Base-by-base conservation (phyloP, 2,113 vertebrate genomes). In the Apistogramma diplotaenia region DNA sequence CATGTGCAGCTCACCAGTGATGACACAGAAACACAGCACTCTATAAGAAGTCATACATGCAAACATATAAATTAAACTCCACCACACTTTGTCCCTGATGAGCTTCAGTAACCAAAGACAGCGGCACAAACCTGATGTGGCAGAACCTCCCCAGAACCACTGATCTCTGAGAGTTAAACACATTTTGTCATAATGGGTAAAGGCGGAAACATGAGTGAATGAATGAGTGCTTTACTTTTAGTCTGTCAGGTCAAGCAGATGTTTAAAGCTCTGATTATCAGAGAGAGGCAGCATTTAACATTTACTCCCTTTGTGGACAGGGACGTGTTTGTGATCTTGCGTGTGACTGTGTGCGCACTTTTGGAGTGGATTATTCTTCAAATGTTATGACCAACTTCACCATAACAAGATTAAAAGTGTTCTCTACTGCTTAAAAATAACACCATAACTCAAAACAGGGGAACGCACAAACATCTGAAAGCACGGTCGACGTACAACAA, bases 171-270 rank as follows among this genome's bases (percentile, higher is more conserved):
- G 12, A 43, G 15, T 43, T 13, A 1, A 43, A 43, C 10, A 43
- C 11, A 43, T 43, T 46, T 67, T 46, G 61, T 4, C 23, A 49
- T 43, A 29, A 49, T 1, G 4, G 7, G 54, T 71, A 76, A 55
- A 31, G 33, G 76, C 89, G 73, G 59, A 82, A 83, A 83, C 87
- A 89, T 90, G 82, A 85, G 76, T 74, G 79, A 60, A 60, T 43
- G 85, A 85, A 92, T 78, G 57, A 78, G 29, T 56, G 43, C 65
- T 85, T 85, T 84, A 91, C 87, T 85, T 88, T 79, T 46, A 56
- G 43, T 51, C 77, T 87, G 85, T 85, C 84, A 91, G 84, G 89
- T 93, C 84, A 92, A 92, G 86, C 54, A 89, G 87, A 70, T 87
- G 90, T 89, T 89, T 84, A 79, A 87, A 77, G 65, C 82, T 76